Base-by-base conservation (phyloP, 2,888 invertebrate species). In the Theristus sp. region DNA sequence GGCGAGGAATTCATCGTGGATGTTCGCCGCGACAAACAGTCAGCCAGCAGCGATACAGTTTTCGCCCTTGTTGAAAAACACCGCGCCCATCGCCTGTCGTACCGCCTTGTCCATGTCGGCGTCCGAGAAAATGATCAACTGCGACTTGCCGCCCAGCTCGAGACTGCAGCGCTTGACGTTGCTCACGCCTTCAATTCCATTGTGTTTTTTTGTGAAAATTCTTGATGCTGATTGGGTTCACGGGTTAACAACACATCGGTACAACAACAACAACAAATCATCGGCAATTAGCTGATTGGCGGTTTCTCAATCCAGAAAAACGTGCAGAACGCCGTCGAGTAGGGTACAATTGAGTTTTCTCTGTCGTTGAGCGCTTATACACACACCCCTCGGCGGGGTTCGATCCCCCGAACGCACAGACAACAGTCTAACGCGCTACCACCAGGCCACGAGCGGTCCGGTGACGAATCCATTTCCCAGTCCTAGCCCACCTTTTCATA, bases 1-100 rank as follows among this genome's bases (percentile, higher is more conserved):
- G 1, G 81, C 75, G 0, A 94, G 80, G 74, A 89, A 94, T 68
- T 87, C 85, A 70, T 94, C 90, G 74, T 94, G 87, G 56, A 96
- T 86, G 1, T 81, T 80, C 67, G 87, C 86, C 71, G 93, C 91
- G 0, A 96, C 84, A 78, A 94, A 94, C 1, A 94, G 76, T 0
- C 94, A 82, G 0, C 93, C 93, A 1, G 93, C 94, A 0, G 94
- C 91, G 66, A 94, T 94, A 75, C 94, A 96, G 75, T 94, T 94
- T 78, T 96, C 94, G 60, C 94, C 47, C 74, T 94, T 94, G 77
- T 96, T 96, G 80, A 94, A 94, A 79, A 93, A 96, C 1, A 94
- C 93, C 60, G 89, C 84, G 59, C 84, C 84, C 52, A 52, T 52
- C n/a, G n/a, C 66, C 62, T 70, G 68, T 31, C 70, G 66, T 22